A percentile compares a stretch with the other conserved stretches of the same genome.
phyloP scores from a whole-genome alignment of 2,888 invertebrate species.

The Eutolmus rufibarbis region DNA sequence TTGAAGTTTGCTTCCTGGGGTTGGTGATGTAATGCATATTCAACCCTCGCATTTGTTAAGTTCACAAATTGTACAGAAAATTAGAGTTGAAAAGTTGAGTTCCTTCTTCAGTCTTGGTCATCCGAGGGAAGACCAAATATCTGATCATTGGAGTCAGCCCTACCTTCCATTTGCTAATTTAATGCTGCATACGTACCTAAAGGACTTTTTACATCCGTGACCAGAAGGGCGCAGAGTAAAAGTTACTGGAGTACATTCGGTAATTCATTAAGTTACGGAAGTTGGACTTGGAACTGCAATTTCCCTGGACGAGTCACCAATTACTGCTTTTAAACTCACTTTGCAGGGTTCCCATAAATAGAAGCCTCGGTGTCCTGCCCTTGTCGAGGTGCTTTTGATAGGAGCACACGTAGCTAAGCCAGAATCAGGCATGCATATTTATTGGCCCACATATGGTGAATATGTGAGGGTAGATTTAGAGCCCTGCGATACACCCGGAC shows the following conservation, averaged over 20 bases:
- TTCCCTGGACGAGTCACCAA: constrained; percentile 61
- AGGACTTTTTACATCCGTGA: constrained; percentile 35
- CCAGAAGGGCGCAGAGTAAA: constrained; percentile 27
- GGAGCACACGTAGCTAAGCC: constrained; percentile 49
- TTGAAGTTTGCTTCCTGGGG: not conserved
- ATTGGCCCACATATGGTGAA: constrained; percentile 57
- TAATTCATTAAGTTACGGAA: constrained; percentile 64
- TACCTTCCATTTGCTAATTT: constrained; percentile 35
- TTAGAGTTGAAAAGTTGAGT: constrained; percentile 27
- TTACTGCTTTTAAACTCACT: constrained; percentile 53
- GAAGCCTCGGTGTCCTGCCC: constrained; percentile 49
- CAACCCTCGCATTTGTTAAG: not conserved
- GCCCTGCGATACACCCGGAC: constrained; percentile 1
- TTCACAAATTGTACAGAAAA: constrained; percentile 33
- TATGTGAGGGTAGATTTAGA: constrained; percentile 29
- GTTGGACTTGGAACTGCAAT: constrained; percentile 64
- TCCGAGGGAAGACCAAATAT: not conserved
- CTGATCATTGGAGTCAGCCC: not conserved
- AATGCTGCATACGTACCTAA: constrained; percentile 23
- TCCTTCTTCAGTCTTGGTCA: constrained; percentile 5
- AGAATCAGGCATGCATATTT: constrained; percentile 57
- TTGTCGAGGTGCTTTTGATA: constrained; percentile 49
- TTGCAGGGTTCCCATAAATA: constrained; percentile 50
- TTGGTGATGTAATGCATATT: not conserved
- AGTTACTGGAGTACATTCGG: constrained; percentile 48